Evolutionary conservation across 1,140 invertebrate genomes (phyloP).

Genomic region (Bombus soroeensis): DNA sequence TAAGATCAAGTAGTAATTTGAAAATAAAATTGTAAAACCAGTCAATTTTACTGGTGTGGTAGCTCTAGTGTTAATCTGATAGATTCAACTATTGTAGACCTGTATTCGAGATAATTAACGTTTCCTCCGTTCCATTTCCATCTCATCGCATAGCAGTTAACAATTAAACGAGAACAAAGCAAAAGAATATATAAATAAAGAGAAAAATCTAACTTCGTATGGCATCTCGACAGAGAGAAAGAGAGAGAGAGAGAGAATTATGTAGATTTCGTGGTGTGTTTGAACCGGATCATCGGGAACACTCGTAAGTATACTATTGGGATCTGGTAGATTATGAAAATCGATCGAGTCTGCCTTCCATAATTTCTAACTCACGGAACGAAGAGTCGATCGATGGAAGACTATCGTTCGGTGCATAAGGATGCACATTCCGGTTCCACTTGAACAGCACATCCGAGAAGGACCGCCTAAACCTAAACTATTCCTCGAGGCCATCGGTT

Average conservation of each 20-base stretch:
- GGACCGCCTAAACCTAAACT: constrained; percentile 57
- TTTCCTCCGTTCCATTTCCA: no score
- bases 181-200: neutral
- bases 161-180: neutral
- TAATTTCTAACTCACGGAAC: constrained; percentile 57
- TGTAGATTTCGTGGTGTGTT: constrained; percentile 68
- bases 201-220: neutral
- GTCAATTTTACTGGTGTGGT: no score
- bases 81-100: no score
- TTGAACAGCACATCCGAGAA: constrained; percentile 24
- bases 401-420: constrained; percentile 49
- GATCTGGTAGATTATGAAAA: constrained; percentile 69
- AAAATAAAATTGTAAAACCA: no score
- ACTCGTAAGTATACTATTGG: constrained; percentile 66
- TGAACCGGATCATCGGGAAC: constrained; percentile 59
- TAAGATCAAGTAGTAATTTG: no score
- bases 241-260: constrained; percentile 52
- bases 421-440: constrained; percentile 60
- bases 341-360: constrained; percentile 50
- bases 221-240: neutral
- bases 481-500: constrained; percentile 55
- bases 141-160: neutral
- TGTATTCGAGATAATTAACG: no score
- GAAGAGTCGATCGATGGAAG: constrained; percentile 41
- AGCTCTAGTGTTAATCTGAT: no score